Base-by-base conservation (phyloP, 2,888 invertebrate species). In the Alcis repandata region DNA sequence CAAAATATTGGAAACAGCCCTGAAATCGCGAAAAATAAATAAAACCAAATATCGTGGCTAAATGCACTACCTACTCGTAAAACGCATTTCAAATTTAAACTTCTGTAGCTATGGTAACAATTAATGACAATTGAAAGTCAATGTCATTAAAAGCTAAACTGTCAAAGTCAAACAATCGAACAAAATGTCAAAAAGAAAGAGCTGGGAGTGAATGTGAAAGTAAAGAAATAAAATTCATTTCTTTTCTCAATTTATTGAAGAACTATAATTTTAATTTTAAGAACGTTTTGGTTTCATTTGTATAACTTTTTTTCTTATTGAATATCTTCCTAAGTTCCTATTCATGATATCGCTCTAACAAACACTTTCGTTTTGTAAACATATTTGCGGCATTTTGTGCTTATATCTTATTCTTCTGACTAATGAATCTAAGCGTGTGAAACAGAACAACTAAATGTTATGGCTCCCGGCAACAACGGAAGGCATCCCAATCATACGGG, bases 401-500 rank as follows among this genome's bases (percentile, higher is more conserved):
- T 36, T 45, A 38, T 48, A 73, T 63, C 67, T 71, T 15, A 33
- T 13, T 49, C 19, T 15, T 59, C 54, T 49, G 10, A 56, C 38
- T 67, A 59, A 82, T 79, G 78, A 73, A 72, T 71, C 75, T 63
- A 68, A 60, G 70, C 73, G 75, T 75, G 73, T 74, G 67, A 71
- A 68, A 76, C 63, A 58, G 74, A 71, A 70, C 72, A 82, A 81
- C 77, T 81, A 69, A 80, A 81, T 88, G 90, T 87, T 86, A 92
- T 93, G 93, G 92, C 93, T 85, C 93, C 93, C 85, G 92, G 92
- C 75, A 92, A 91, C 83, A 92, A 92, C 83, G 92, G 92, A 77
- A 85, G 93, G 67, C 91, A 92, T 79, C 86, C 92, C 78, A 85
- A 88, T 79, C 92, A 92, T 78, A 95, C 95, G 77, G 96, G 96